Evolutionary conservation across 2,888 invertebrate species (phyloP).

Genomic region (Ctena decussata): DNA sequence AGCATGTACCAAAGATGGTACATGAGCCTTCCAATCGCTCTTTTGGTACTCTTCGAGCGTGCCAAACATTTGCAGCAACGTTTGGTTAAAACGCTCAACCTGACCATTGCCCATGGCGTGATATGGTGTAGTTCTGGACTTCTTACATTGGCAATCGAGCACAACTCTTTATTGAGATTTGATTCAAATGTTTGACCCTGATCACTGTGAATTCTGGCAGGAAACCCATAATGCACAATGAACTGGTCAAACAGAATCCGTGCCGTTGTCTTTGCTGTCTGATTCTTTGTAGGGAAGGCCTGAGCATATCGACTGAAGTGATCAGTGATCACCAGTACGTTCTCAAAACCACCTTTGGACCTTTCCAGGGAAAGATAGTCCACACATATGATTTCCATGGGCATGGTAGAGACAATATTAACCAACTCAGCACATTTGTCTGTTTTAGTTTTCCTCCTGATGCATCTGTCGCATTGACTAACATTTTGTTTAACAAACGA

Average conservation of each 20-base stretch:
- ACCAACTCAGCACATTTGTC: background rate
- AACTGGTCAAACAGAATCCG: constrained; percentile 13
- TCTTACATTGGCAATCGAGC: constrained; percentile 24
- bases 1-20: constrained; percentile 26
- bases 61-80: constrained; percentile 34
- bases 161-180: constrained; percentile 8
- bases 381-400: constrained; percentile 30
- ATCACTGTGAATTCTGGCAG: background rate
- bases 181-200: constrained; percentile 15
- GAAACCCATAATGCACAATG: constrained; percentile 17
- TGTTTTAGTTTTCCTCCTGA: background rate
- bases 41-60: constrained; percentile 31
- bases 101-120: constrained; percentile 59
- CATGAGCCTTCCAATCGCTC: constrained; percentile 41
- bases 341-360: constrained; percentile 41
- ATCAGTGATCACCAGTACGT: constrained; percentile 45
- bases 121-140: constrained; percentile 47
- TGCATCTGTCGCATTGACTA: background rate
- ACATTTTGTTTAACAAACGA: background rate
- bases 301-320: constrained; percentile 38
- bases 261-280: constrained; percentile 37
- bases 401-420: background rate
- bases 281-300: constrained; percentile 38
- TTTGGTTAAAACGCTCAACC: constrained; percentile 46
- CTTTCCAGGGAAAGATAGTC: constrained; percentile 33